These are phyloP conservation scores for Prenolepis imparis DNA, from an alignment of 2,888 invertebrate genomes.

Conservation along the genomic window DNA sequence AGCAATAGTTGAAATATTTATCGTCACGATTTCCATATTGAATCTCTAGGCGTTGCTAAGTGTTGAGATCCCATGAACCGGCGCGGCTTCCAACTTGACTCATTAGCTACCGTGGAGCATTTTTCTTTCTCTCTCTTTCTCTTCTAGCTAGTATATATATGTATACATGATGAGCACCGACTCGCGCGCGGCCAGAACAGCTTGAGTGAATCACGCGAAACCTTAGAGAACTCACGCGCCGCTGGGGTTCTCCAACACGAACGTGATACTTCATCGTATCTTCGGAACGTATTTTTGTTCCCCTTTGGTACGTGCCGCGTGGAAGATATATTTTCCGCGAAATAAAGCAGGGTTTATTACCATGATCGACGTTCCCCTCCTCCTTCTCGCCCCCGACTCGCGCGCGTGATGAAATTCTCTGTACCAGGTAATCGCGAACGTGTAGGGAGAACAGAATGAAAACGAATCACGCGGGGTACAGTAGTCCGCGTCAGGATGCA, in stretches of 20 bases:
- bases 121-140: neutral
- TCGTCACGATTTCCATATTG: constrained; percentile 17
- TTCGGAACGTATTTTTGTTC: constrained; percentile 8
- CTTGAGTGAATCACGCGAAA: constrained; percentile 77
- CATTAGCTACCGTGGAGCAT: constrained; percentile 32
- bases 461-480: constrained; percentile 28
- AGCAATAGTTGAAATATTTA: constrained; percentile 10
- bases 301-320: constrained; percentile 23
- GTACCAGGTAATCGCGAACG: constrained; percentile 24
- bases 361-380: constrained; percentile 39
- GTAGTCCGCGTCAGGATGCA: constrained; percentile 4
- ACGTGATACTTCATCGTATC: constrained; percentile 39
- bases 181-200: constrained; percentile 68
- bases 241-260: constrained; percentile 37
- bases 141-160: neutral
- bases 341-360: constrained; percentile 35
- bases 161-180: constrained; percentile 25
- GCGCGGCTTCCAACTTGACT: constrained; percentile 39
- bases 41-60: constrained; percentile 20
- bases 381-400: neutral
- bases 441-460: constrained; percentile 7
- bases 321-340: constrained; percentile 35
- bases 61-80: constrained; percentile 36
- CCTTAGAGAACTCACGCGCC: constrained; percentile 64
- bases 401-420: constrained; percentile 35